These are phyloP conservation scores for Paguma larvata DNA, from an alignment of 2,797 vertebrate species.

Conservation along the genomic window DNA sequence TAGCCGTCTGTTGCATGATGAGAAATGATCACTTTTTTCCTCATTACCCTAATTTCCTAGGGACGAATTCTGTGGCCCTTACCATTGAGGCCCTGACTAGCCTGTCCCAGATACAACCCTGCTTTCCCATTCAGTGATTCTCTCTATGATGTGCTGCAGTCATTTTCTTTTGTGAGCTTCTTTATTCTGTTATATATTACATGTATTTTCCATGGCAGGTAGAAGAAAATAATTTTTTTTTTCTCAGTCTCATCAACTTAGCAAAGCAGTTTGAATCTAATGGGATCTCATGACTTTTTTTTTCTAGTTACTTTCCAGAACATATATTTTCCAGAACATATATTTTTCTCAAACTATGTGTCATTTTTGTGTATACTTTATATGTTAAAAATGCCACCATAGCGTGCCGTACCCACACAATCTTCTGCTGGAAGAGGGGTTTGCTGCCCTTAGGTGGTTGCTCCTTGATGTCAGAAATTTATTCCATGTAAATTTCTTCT, in stretches of 20 bases:
- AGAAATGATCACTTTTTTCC: conserved; percentile 21
- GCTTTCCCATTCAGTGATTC: background rate
- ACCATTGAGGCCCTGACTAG: background rate
- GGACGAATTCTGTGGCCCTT: background rate
- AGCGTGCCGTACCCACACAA: background rate
- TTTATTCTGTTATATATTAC: background rate
- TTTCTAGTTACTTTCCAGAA: background rate
- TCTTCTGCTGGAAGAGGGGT: conserved; percentile 22
- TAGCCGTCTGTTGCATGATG: background rate
- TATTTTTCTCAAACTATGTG: background rate
- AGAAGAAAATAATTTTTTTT: background rate
- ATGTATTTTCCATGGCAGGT: background rate
- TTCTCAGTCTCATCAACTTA: background rate
- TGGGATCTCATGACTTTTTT: background rate
- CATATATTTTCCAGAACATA: background rate
- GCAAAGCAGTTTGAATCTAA: background rate
- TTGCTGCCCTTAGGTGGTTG: background rate
- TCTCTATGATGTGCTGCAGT: background rate
- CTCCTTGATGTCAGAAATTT: conserved; percentile 21
- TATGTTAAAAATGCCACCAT: conserved; percentile 18
- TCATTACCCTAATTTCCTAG: background rate
- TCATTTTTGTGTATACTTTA: conserved; percentile 2
- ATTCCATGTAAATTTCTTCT: background rate
- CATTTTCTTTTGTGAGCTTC: conserved; percentile 14
- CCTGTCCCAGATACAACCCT: background rate